phyloP scores from a whole-genome alignment of 92 coral and sea anemone species.

The Phenganax stokvisi region DNA sequence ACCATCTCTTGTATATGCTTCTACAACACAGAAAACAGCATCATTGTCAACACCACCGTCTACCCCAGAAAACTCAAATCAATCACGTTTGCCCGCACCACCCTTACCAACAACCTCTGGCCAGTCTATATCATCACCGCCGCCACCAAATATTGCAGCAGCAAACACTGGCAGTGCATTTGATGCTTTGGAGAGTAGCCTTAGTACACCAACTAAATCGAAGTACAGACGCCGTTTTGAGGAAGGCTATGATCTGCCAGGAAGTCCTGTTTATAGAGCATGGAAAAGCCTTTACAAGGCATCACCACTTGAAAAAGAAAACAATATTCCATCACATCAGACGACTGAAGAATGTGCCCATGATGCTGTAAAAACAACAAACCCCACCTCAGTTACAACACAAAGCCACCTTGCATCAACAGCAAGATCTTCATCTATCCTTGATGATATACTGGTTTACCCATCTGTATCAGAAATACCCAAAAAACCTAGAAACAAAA shows the following conservation, averaged over 20 bases:
- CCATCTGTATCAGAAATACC: conserved; percentile 28
- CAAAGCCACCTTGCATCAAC: background rate
- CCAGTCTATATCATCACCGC: no score
- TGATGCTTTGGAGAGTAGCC: conserved; percentile 38
- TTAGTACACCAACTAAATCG: conserved; percentile 22
- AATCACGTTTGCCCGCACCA: no score
- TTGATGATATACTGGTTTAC: conserved; percentile 42
- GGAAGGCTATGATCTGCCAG: conserved; percentile 49
- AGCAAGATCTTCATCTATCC: conserved; percentile 12
- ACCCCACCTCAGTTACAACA: no score
- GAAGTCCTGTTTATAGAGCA: conserved; percentile 43
- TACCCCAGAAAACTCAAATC: no score
- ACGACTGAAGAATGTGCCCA: no score
- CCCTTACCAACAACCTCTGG: no score
- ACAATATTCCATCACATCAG: background rate
- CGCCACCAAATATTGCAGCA: no score
- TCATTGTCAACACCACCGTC: no score
- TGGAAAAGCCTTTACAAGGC: conserved; percentile 38
- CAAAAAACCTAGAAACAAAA: conserved; percentile 27
- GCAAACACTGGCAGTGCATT: background rate
- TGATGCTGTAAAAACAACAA: no score
- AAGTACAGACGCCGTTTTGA: conserved; percentile 46
- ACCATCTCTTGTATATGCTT: no score
- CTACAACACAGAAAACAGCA: no score
- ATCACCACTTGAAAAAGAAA: background rate